Evolutionary conservation across 2,797 vertebrate genomes (phyloP), one percentile per base, ranked within the genome.

Genomic region (Otolemur crassicaudatus): DNA sequence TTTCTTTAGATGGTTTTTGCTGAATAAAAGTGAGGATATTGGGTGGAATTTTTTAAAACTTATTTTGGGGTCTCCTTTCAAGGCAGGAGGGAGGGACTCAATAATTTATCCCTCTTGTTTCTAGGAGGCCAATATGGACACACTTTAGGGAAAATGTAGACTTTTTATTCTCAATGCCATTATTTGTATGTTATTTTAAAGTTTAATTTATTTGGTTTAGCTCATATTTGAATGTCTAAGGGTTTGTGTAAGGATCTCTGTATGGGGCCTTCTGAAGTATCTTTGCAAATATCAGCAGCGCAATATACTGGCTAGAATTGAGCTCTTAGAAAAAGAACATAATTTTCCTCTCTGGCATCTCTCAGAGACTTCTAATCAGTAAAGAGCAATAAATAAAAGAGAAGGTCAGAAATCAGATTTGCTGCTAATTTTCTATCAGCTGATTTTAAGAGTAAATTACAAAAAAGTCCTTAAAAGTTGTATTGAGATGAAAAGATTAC

Each of bases 351-450:
- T 17, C 86, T 56, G 81, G 23, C 75, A 20, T 75, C 43, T 96
- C 3, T 85, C 79, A 94, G 80, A 82, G 9, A 49, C 92, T 93
- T 96, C 40, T 82, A 94, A 29, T 88, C 67, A 84, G 3, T 58
- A 72, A 97, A 92, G 17, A 96, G 43, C 60, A 87, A 82, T 80
- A 96, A 91, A 96, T 31, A 19, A 49, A 94, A 77, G 22, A 85
- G 95, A 93, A 5, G 11, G 53, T 95, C 91, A 97, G 89, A 96
- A 88, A 96, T 67, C 91, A 84, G 43, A 83, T 84, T 91, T 56
- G 72, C 90, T 95, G 61, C 93, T 97, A 94, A 93, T 97, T 95
- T 97, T 96, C 88, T 86, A 73, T 27, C 5, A 0, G 11, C 53
- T 61, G 67, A 60, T 37, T 37, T 37, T 22, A 58, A 61, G 37